A percentile compares a stretch with the other conserved stretches of the same genome.
These are phyloP conservation scores for Ceyx margarethae DNA, from an alignment of 2,113 vertebrate genomes.

Conservation along the genomic window DNA sequence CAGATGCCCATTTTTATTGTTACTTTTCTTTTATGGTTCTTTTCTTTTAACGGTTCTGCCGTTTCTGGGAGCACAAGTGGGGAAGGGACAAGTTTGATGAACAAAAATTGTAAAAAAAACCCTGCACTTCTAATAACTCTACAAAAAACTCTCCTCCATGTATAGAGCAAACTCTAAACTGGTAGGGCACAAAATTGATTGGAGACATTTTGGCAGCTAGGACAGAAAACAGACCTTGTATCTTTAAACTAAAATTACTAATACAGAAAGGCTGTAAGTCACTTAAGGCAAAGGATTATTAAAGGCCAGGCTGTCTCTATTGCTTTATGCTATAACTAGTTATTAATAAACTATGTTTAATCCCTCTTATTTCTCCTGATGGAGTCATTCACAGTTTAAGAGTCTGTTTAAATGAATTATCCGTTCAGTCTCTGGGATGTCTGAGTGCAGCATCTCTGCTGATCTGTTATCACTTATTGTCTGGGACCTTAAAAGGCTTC, in stretches of 20 bases:
- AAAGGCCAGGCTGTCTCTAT: neutral
- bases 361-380: neutral
- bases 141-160: neutral
- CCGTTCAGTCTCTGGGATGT: neutral
- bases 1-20: neutral
- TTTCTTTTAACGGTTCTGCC: neutral
- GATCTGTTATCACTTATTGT: neutral
- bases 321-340: constrained; percentile 11
- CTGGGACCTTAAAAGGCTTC: neutral
- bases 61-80: neutral
- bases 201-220: neutral
- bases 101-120: neutral
- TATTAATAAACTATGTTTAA: constrained; percentile 25
- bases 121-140: neutral
- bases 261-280: neutral
- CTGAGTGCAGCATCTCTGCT: neutral
- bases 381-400: constrained; percentile 1
- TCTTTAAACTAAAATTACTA: neutral
- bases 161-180: neutral
- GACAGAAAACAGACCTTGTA: neutral
- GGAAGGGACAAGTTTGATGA: neutral
- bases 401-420: neutral
- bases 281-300: neutral
- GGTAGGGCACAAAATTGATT: neutral
- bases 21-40: neutral